A percentile compares a stretch with the other conserved stretches of the same genome.
phyloP scores from a whole-genome alignment of 2,797 vertebrate species.

The Semaprochilodus insignis region DNA sequence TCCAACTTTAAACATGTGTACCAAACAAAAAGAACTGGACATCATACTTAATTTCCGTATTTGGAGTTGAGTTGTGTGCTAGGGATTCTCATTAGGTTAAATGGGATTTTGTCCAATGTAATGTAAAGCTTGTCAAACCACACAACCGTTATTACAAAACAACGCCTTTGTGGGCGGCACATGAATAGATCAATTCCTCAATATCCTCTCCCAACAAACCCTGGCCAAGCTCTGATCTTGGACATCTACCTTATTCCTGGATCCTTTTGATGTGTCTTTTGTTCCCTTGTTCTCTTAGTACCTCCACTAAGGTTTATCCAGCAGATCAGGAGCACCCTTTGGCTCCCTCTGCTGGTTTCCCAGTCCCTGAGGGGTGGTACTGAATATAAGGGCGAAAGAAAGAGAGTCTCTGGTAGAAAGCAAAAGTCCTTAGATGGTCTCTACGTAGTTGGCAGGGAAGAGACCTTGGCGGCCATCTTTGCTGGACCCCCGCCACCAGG shows the following conservation, averaged over 20 bases:
- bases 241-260: background rate
- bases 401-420: conserved; percentile 15
- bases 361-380: conserved; percentile 53
- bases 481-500: conserved; percentile 83
- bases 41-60: no score
- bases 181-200: background rate
- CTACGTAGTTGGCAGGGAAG: conserved; percentile 83
- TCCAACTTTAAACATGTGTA: no score
- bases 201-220: background rate
- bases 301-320: conserved; percentile 33
- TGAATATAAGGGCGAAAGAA: conserved; percentile 33
- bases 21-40: background rate
- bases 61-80: background rate
- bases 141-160: background rate
- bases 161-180: background rate
- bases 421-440: conserved; percentile 72
- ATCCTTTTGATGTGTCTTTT: conserved; percentile 23
- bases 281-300: conserved; percentile 32
- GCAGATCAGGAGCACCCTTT: conserved; percentile 20
- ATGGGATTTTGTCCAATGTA: no score
- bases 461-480: conserved; percentile 82
- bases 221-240: conserved; percentile 27
- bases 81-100: background rate
- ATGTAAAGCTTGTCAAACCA: background rate
- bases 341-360: conserved; percentile 33